phyloP scores from a whole-genome alignment of 1,140 invertebrate genomes.

The Probaryconus sp. region DNA sequence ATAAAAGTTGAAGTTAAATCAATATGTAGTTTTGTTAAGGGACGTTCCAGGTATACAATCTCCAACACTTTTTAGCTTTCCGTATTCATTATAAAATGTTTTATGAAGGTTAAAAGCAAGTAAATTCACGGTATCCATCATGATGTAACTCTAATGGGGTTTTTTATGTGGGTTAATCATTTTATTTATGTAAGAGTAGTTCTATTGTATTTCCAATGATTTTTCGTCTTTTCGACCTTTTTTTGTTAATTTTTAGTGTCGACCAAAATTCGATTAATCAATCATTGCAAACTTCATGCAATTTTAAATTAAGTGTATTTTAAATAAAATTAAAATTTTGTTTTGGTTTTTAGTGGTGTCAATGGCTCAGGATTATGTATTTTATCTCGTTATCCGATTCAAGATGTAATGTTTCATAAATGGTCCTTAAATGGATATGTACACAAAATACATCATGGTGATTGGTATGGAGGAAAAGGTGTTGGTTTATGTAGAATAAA shows the following conservation, averaged over 20 bases:
- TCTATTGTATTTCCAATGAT: no score
- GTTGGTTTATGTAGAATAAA: slow-evolving; percentile 91
- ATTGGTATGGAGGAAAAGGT: slow-evolving; percentile 99
- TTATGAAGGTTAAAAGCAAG: no score
- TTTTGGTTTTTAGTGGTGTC: slow-evolving; percentile 85
- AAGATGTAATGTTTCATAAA: slow-evolving; percentile 92
- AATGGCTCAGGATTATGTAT: slow-evolving; percentile 95
- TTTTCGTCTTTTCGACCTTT: neutral
- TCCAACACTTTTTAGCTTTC: no score
- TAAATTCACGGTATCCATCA: no score
- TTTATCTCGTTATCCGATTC: slow-evolving; percentile 91
- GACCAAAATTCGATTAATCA: neutral
- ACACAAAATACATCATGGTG: slow-evolving; percentile 97
- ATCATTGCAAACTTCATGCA: slow-evolving; percentile 18
- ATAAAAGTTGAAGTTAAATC: no score
- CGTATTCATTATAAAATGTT: no score
- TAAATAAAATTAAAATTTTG: slow-evolving; percentile 41
- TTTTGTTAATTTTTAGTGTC: slow-evolving; percentile 2
- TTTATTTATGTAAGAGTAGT: no score
- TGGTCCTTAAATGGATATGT: slow-evolving; percentile 98
- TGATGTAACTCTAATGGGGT: no score
- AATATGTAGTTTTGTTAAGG: no score
- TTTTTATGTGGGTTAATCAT: no score
- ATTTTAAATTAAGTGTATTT: slow-evolving; percentile 16
- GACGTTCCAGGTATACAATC: no score